Conservation (phyloP, 2,888 invertebrate species). For the Labia minor region DNA sequence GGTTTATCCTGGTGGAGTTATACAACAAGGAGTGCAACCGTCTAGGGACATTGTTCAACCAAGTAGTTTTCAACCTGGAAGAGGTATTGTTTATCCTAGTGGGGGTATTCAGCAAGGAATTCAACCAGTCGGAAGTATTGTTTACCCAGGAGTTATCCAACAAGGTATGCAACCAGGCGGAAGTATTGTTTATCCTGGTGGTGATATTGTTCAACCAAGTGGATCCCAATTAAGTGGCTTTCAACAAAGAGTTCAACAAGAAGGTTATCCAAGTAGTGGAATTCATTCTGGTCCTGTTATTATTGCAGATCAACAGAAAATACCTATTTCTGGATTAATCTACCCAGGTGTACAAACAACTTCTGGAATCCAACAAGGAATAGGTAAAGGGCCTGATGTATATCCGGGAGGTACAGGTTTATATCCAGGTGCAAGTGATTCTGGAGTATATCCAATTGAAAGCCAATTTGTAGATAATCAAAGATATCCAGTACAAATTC, state of each 20-base stretch:
- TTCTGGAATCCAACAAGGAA: slow-evolving; percentile 18
- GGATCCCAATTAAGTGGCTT: no score
- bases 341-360: slow-evolving; percentile 23
- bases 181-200: neutral
- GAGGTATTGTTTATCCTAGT: slow-evolving; percentile 21
- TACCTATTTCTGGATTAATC: slow-evolving; percentile 23
- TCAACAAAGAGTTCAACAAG: slow-evolving; percentile 15
- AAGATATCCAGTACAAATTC: slow-evolving; percentile 17
- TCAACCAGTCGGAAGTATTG: slow-evolving; percentile 20
- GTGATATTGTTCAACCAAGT: neutral
- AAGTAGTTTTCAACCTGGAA: slow-evolving; percentile 20
- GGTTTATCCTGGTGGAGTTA: slow-evolving; percentile 18
- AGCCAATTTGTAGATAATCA: slow-evolving; percentile 26
- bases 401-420: slow-evolving; percentile 21
- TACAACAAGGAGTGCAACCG: slow-evolving; percentile 16
- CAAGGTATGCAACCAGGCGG: neutral
- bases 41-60: slow-evolving; percentile 17
- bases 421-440: slow-evolving; percentile 19
- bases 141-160: slow-evolving; percentile 19
- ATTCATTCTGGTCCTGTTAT: neutral
- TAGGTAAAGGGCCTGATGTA: neutral
- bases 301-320: slow-evolving; percentile 22
- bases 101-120: slow-evolving; percentile 16
- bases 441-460: slow-evolving; percentile 13
- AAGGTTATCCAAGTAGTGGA: slow-evolving; percentile 14